phyloP scores from a whole-genome alignment of 1,140 invertebrate genomes.

The Brachystomella parvula region DNA sequence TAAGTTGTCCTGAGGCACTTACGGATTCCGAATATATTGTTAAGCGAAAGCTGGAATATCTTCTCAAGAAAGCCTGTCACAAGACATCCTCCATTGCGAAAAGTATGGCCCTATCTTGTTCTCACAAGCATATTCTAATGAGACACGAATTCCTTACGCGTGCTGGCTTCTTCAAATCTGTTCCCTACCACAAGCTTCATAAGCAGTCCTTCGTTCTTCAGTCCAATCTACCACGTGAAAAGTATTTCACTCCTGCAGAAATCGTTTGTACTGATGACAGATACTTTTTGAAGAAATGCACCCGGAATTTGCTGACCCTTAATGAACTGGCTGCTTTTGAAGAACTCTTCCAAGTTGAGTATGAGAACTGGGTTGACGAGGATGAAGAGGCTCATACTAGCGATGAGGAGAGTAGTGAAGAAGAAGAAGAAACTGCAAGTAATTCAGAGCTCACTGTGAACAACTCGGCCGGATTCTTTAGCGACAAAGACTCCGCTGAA shows the following conservation, averaged over 20 bases:
- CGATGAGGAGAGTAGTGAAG: constrained; percentile 5
- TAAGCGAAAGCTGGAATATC: constrained; percentile 24
- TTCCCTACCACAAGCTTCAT: constrained; percentile 19
- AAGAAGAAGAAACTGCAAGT: background rate
- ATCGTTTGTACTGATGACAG: constrained; percentile 26
- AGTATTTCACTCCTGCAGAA: constrained; percentile 28
- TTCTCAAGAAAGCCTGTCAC: constrained; percentile 26
- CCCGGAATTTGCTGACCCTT: constrained; percentile 13
- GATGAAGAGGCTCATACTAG: constrained; percentile 8
- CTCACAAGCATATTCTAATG: constrained; percentile 16
- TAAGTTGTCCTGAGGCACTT: constrained; percentile 14
- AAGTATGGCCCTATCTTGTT: constrained; percentile 12
- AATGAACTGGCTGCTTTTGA: constrained; percentile 35
- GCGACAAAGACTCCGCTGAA: constrained; percentile 17
- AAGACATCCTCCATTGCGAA: constrained; percentile 15
- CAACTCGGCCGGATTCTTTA: constrained; percentile 17
- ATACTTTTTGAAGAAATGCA: constrained; percentile 33
- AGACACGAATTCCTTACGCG: constrained; percentile 34
- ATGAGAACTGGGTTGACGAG: constrained; percentile 11
- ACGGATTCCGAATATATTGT: constrained; percentile 16
- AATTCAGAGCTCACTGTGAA: background rate
- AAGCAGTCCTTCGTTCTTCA: constrained; percentile 2
- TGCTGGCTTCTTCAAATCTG: constrained; percentile 27
- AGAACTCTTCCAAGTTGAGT: constrained; percentile 17
- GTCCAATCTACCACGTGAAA: constrained; percentile 10